A percentile compares a stretch with the other conserved stretches of the same genome.
Conservation (phyloP, 2,113 vertebrate genomes). For the Motacilla tschutschensis region DNA sequence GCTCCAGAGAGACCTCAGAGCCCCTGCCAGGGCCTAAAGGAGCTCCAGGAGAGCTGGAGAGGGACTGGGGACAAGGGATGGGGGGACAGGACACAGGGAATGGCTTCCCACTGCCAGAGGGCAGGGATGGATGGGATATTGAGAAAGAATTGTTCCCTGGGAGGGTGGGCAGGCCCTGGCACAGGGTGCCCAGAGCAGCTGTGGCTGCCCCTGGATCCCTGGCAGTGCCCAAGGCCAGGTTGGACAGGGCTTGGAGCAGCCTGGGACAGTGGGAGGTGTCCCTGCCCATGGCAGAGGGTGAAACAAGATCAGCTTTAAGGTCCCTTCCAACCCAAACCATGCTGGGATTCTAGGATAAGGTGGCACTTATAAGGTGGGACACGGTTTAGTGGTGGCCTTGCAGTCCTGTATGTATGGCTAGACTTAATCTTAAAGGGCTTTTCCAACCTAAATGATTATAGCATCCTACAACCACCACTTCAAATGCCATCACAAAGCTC, state of each 20-base stretch:
- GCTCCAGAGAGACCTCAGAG: background rate
- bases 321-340: background rate
- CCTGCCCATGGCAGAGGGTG: background rate
- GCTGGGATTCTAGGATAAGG: background rate
- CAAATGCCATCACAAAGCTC: background rate
- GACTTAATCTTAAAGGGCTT: background rate
- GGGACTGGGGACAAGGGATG: background rate
- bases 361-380: background rate
- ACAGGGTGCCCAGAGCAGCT: background rate
- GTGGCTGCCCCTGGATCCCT: background rate
- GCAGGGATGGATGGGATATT: background rate
- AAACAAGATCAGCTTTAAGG: rapidly evolving
- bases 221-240: background rate
- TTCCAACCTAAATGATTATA: background rate
- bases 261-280: rapidly evolving
- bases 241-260: rapidly evolving
- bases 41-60: background rate
- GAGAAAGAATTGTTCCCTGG: rapidly evolving
- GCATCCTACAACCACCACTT: background rate
- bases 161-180: background rate
- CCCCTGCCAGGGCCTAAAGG: background rate
- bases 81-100: background rate
- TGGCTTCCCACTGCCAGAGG: background rate
- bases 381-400: background rate
- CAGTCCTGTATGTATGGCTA: background rate